A percentile compares a stretch with the other conserved stretches of the same genome.
These are phyloP conservation scores for Drosophila sechellia DNA, from an alignment of 1,140 invertebrate genomes.

Conservation along the genomic window DNA sequence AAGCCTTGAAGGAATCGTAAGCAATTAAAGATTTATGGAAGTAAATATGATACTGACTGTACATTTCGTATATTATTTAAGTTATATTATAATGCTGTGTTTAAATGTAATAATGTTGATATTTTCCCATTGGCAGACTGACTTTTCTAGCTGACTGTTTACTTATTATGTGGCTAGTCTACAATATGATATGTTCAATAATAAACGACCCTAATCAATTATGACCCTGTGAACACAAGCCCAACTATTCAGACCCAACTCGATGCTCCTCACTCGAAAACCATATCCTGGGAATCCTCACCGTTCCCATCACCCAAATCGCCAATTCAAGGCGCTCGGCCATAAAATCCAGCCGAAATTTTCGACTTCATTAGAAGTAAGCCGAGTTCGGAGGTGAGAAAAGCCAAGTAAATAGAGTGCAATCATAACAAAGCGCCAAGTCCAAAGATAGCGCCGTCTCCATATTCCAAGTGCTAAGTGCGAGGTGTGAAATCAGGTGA, in stretches of 20 bases:
- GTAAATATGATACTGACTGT: no score
- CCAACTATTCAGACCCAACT: not conserved
- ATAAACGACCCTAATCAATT: not conserved
- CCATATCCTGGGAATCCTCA: constrained; percentile 18
- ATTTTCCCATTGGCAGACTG: no score
- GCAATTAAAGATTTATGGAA: no score
- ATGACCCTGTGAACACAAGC: not conserved
- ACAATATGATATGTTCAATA: not conserved
- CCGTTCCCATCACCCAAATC: constrained; percentile 4
- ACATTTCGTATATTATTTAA: no score
- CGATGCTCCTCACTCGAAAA: not conserved
- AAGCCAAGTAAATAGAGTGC: constrained; percentile 60
- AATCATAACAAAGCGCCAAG: constrained; percentile 69
- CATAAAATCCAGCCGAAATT: constrained; percentile 42
- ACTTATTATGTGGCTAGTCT: not conserved
- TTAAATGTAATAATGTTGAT: no score
- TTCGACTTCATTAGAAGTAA: constrained; percentile 75
- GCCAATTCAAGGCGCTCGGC: constrained; percentile 22
- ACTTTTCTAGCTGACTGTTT: no score
- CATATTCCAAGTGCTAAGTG: constrained; percentile 55
- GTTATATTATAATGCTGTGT: no score
- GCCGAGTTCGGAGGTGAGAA: constrained; percentile 73
- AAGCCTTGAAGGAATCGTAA: not conserved
- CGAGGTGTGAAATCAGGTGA: constrained; percentile 64
- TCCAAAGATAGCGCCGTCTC: constrained; percentile 63